Percentiles rank a stretch among this genome's conserved stretches.
Evolutionary conservation across 2,797 vertebrate species (phyloP).

Genomic region (Bradypus variegatus): DNA sequence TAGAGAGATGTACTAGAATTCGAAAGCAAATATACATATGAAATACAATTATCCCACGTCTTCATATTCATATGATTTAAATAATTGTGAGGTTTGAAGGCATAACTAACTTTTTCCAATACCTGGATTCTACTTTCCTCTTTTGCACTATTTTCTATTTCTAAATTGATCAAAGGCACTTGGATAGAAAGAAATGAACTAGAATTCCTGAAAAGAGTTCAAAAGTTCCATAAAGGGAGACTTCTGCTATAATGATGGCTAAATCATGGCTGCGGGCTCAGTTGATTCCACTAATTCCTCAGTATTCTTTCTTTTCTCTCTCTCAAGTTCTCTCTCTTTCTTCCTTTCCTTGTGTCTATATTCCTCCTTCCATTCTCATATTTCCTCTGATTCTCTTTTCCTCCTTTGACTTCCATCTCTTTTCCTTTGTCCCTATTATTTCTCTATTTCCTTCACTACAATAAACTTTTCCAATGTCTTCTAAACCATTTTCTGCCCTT

Average conservation of each 20-base stretch:
- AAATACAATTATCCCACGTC: not conserved
- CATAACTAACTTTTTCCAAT: not conserved
- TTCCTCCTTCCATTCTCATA: not conserved
- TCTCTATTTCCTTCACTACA: not conserved
- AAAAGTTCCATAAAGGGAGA: not conserved
- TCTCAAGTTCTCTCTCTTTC: not conserved
- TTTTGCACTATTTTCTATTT: not conserved
- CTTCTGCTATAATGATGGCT: not conserved
- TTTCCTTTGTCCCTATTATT: not conserved
- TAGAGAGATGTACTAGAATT: not conserved
- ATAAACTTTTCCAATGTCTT: not conserved
- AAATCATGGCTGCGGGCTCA: not conserved
- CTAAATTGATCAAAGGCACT: constrained; percentile 1
- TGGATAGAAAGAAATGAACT: constrained; percentile 14
- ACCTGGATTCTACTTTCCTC: not conserved
- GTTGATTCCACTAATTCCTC: not conserved
- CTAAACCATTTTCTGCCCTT: not conserved
- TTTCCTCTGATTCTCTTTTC: not conserved
- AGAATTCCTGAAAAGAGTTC: not conserved
- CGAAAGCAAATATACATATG: not conserved
- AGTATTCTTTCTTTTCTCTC: not conserved
- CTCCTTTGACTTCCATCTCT: not conserved
- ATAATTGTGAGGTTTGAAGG: not conserved
- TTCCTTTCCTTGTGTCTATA: not conserved
- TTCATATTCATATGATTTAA: constrained; percentile 11